These are phyloP conservation scores for Oligia fasciuncula DNA, from an alignment of 2,888 invertebrate species.

Conservation along the genomic window DNA sequence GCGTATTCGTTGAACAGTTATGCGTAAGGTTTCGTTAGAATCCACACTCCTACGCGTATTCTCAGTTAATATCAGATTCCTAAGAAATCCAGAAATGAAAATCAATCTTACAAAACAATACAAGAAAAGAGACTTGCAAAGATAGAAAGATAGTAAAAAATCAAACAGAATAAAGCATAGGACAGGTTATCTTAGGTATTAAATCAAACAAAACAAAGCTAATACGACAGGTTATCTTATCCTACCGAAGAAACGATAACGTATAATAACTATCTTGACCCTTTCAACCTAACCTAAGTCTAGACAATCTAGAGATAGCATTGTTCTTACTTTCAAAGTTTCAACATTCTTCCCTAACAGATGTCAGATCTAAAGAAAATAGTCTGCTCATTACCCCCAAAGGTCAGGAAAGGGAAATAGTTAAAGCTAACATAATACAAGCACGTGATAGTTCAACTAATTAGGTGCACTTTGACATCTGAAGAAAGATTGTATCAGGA, in stretches of 20 bases:
- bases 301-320: constrained; percentile 41
- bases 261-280: constrained; percentile 50
- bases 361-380: constrained; percentile 54
- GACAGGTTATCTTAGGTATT: constrained; percentile 15
- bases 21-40: not conserved
- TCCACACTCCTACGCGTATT: not conserved
- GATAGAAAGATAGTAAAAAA: not conserved
- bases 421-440: constrained; percentile 32
- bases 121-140: constrained; percentile 14
- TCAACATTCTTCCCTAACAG: constrained; percentile 39
- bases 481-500: constrained; percentile 40
- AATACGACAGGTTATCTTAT: constrained; percentile 11
- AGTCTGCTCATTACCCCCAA: constrained; percentile 45
- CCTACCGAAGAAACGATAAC: constrained; percentile 17
- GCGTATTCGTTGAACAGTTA: not conserved
- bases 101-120: constrained; percentile 8
- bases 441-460: constrained; percentile 61
- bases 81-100: not conserved
- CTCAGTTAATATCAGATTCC: not conserved
- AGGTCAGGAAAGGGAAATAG: constrained; percentile 58
- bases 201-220: constrained; percentile 25
- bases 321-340: constrained; percentile 54
- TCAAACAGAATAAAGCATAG: constrained; percentile 18
- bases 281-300: constrained; percentile 23
- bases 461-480: constrained; percentile 55